These are phyloP conservation scores for Oenanthe melanoleuca DNA, from an alignment of 2,113 vertebrate species.

Conservation along the genomic window DNA sequence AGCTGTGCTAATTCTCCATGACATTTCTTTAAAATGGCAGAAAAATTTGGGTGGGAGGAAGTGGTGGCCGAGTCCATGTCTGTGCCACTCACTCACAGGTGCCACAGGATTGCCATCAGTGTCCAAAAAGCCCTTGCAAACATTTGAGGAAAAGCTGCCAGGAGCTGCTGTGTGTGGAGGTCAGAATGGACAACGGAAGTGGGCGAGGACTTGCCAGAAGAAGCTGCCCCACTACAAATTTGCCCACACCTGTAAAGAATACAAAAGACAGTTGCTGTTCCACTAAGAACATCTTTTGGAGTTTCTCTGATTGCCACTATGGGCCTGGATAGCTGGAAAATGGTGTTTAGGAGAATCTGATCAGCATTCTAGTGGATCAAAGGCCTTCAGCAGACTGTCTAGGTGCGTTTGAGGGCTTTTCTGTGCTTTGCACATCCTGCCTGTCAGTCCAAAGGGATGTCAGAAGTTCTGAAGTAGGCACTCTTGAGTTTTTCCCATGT, in stretches of 20 bases:
- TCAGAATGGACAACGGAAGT: background rate
- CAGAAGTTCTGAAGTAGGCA: background rate
- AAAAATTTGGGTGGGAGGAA: accelerated
- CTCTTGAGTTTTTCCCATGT: background rate
- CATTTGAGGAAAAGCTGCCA: background rate
- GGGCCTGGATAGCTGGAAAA: background rate
- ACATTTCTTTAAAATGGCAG: background rate
- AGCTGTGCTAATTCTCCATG: background rate
- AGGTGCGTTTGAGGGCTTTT: background rate
- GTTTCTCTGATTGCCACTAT: background rate
- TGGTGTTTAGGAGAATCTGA: background rate
- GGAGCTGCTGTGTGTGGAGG: background rate
- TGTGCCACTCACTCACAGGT: background rate
- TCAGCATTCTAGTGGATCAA: background rate
- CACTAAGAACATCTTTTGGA: accelerated
- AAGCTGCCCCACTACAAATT: background rate
- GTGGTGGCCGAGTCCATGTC: accelerated
- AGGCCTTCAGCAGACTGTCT: background rate
- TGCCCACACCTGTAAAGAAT: background rate
- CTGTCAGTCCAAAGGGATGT: background rate
- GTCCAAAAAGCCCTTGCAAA: background rate
- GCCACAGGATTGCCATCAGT: background rate
- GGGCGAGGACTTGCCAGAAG: background rate
- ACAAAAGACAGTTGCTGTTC: background rate
- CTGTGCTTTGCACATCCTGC: background rate